Evolutionary conservation across 2,113 vertebrate genomes (phyloP).

Genomic region (Donacobius atricapilla): DNA sequence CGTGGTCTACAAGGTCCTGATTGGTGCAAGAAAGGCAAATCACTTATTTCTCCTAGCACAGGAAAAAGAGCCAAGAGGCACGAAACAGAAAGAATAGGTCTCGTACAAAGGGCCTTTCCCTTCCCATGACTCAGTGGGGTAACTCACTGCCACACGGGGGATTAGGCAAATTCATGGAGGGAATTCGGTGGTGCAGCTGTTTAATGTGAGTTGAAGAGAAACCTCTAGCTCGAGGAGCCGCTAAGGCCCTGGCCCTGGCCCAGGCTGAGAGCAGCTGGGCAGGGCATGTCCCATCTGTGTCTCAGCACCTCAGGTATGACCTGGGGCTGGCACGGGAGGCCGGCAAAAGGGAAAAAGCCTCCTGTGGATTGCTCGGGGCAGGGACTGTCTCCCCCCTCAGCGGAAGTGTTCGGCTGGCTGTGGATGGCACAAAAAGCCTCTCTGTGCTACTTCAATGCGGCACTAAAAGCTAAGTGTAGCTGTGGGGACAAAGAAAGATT

Average conservation of each 20-base stretch:
- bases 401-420: fast-evolving
- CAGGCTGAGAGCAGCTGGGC: background rate
- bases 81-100: background rate
- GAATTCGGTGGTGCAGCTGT: background rate
- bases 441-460: background rate
- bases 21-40: background rate
- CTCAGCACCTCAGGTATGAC: background rate
- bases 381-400: background rate
- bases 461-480: background rate
- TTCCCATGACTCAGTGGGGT: background rate
- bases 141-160: background rate
- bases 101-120: background rate
- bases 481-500: background rate
- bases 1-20: background rate
- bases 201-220: background rate
- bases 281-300: background rate
- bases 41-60: background rate
- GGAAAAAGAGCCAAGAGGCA: background rate
- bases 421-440: background rate
- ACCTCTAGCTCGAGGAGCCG: background rate
- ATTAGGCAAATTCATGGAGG: background rate
- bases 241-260: background rate
- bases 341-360: background rate
- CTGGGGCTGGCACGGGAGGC: background rate
- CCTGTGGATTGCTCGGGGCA: background rate